Evolutionary conservation across 2,888 invertebrate genomes (phyloP).

Genomic region (Stramonita haemastoma): DNA sequence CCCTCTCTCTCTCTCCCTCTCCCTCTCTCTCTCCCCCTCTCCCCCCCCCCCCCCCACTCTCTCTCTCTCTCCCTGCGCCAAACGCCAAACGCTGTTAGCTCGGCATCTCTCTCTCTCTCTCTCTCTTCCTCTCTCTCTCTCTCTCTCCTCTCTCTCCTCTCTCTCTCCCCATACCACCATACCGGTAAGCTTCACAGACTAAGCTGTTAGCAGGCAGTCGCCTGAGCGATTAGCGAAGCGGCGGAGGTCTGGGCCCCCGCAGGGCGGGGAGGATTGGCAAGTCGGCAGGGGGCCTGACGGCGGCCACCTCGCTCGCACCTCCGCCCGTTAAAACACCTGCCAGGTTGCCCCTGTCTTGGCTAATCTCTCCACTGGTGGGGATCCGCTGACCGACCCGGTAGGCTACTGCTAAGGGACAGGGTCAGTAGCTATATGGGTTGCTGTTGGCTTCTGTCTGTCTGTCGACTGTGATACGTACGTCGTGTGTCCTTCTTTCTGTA

Average conservation of each 20-base stretch:
- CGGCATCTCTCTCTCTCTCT: not conserved
- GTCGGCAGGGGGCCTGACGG: not conserved
- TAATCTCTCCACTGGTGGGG: not conserved
- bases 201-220: constrained; percentile 14
- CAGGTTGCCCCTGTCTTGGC: not conserved
- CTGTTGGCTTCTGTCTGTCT: too few species aligned
- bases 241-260: constrained; percentile 20
- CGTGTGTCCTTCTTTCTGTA: not conserved
- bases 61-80: not conserved
- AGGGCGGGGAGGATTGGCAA: not conserved
- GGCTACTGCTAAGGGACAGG: too few species aligned
- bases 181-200: not conserved
- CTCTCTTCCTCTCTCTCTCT: not conserved
- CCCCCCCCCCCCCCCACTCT: not conserved
- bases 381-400: not conserved
- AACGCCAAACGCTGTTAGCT: too few species aligned
- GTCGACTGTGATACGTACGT: not conserved
- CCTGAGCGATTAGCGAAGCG: constrained; percentile 30
- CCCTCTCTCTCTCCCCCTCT: not conserved
- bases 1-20: not conserved
- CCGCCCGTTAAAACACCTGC: not conserved
- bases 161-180: not conserved
- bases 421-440: too few species aligned
- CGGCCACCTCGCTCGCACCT: not conserved
- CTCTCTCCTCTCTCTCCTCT: not conserved